Evolutionary conservation across 2,113 vertebrate genomes (phyloP), one percentile per base, ranked within the genome.

Genomic region (Micronycteris hirsuta): DNA sequence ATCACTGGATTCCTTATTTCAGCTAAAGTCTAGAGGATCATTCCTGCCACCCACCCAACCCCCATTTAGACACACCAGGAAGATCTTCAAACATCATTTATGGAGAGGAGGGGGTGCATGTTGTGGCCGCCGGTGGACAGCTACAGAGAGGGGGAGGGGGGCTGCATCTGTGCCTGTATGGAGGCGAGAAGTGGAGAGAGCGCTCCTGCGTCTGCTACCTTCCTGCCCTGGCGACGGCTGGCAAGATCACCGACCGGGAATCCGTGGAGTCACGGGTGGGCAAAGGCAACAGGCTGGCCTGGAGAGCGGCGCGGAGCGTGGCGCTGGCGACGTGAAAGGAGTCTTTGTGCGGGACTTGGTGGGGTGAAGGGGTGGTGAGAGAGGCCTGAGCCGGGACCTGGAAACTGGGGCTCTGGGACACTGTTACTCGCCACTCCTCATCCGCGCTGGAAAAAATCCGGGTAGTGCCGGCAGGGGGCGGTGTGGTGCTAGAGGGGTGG

Each of bases 271-370:
- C 1, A 54, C 61, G 26, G 71, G 87, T 56, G 93, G 71, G 74
- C 71, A 68, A 65, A 52, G 70, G 13, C 77, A 26, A 36, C 19
- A 28, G 3, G 36, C 54, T 8, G 31, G 92, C 71, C 38, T 7
- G 61, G 43, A 86, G 54, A 41, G 91, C 63, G 61, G 49, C 90
- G 61, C 82, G 0, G 92, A 90, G 92, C 87, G 94, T 68, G 95
- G 89, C 74, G 78, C 83, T 52, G 89, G 67, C 49, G 3, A 63
- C 5, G 76, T 96, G 78, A 98, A 97, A 97, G 92, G 87, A 28
- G 49, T 63, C 97, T 97, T 96, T 97, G 97, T 97, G 89, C 87
- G 16, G 47, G 16, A 52, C 28, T 54, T 7, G 58, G 74, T 81
- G 16, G 61, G 36, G 65, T 67, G 67, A 38, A 70, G 33, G n/a